A percentile compares a stretch with the other conserved stretches of the same genome.
Evolutionary conservation across 2,797 vertebrate genomes (phyloP).

Genomic region (Xerus rutilus): DNA sequence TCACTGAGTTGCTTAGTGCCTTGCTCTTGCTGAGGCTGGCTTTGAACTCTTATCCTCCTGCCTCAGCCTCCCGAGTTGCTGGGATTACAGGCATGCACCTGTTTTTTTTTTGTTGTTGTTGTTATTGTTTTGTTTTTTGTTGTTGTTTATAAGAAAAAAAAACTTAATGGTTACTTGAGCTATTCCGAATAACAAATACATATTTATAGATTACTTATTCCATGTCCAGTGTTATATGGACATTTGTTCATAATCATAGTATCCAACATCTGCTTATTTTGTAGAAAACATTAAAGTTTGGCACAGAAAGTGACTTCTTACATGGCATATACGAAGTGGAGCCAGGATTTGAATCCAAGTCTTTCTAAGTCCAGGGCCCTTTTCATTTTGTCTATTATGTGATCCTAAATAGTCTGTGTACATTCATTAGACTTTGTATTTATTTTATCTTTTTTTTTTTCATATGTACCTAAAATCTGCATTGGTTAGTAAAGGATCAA

Average conservation of each 20-base stretch:
- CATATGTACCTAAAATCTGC: neutral
- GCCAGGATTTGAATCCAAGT: neutral
- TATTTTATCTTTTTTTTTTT: neutral
- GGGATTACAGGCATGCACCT: too few species aligned
- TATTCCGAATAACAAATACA: neutral
- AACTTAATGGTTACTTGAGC: neutral
- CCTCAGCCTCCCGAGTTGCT: too few species aligned
- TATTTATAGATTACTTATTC: neutral
- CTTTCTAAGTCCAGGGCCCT: neutral
- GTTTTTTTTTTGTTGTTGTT: too few species aligned
- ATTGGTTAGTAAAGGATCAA: constrained; percentile 47
- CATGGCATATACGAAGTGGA: neutral
- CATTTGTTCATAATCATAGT: neutral
- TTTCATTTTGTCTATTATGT: neutral
- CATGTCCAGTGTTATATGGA: neutral
- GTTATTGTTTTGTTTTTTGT: too few species aligned
- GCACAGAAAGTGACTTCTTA: neutral
- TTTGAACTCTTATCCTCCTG: too few species aligned
- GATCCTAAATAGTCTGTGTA: neutral
- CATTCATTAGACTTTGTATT: neutral
- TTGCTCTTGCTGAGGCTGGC: too few species aligned
- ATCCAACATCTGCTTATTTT: neutral
- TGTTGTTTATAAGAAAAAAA: neutral
- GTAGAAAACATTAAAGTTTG: neutral
- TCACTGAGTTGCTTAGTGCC: too few species aligned